Evolutionary conservation across 2,888 invertebrate species (phyloP), one percentile per base, ranked within the genome.

Genomic region (Reticulitermes lucifugus): DNA sequence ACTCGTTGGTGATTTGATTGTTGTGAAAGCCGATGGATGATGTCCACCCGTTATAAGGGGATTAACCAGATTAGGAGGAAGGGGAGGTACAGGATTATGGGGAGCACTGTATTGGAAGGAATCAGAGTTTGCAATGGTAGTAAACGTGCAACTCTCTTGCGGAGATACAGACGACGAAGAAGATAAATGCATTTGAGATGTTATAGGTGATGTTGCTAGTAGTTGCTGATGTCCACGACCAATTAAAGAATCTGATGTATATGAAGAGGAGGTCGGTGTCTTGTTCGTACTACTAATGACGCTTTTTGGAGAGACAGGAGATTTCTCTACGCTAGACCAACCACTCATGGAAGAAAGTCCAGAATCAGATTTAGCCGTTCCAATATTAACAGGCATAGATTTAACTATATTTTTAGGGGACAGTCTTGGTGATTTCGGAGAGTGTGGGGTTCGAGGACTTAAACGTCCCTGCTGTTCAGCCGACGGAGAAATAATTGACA

Each of bases 301-400:
- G 41, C 92, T 94, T 90, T 95, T 95, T 0, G 96, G 96, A 0
- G 96, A 96, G 46, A 95, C 95, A 6, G 96, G 96, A 59, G 96
- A 96, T 91, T 96, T 96, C 90, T 97, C 96, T 89, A 96, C 91
- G 89, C 96, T 96, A 21, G 96, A 96, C 94, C 96, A 96, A 7
- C 96, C 96, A 89, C 96, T 96, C 95, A 97, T 95, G 10, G 97
- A 97, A 0, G 96, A 96, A 83, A 97, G 91, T 0, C 97, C 97
- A 0, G 97, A 97, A 90, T 97, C 97, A 0, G 97, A 97, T 90
- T 96, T 97, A 1, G 96, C 95, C 9, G 95, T 93, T 3, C 94
- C 94, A 86, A 95, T 95, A 89, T 94, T 94, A 10, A 89, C 89
- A 92, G 93, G 87, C 92, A 93, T 86, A 65, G 91, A 91, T 88